A percentile compares a stretch with the other conserved stretches of the same genome.
phyloP scores from a whole-genome alignment of 2,797 vertebrate genomes.

The Chelon labrosus region DNA sequence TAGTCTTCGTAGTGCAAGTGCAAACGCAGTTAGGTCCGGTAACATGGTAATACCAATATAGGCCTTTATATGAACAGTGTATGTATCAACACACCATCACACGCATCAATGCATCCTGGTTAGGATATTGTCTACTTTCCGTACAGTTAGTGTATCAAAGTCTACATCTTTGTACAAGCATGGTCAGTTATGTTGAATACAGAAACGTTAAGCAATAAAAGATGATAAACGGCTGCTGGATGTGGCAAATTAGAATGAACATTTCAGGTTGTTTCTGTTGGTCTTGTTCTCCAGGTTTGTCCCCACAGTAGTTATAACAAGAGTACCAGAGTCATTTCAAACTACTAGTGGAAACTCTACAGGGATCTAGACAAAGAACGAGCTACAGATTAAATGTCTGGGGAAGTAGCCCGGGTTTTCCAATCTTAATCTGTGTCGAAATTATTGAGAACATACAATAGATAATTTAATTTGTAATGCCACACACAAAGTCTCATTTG shows the following conservation, averaged over 20 bases:
- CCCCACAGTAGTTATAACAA: not conserved
- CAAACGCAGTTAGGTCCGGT: slow-evolving; percentile 81
- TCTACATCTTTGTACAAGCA: slow-evolving; percentile 67
- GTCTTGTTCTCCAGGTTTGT: not conserved
- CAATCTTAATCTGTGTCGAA: not conserved
- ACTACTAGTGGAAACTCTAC: not conserved
- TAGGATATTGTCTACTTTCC: slow-evolving; percentile 60
- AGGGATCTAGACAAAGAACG: slow-evolving; percentile 11
- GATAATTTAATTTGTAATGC: slow-evolving; percentile 31
- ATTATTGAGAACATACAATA: slow-evolving; percentile 24
- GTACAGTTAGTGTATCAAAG: slow-evolving; percentile 45
- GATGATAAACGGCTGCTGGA: slow-evolving; percentile 35
- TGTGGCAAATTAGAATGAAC: slow-evolving; percentile 39
- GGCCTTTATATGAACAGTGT: slow-evolving; percentile 58
- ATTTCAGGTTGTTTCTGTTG: not conserved
- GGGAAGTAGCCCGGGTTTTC: not conserved
- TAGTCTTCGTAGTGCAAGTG: slow-evolving; percentile 78
- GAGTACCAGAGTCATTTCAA: slow-evolving; percentile 32
- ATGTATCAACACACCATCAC: slow-evolving; percentile 51
- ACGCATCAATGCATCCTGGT: slow-evolving; percentile 64
- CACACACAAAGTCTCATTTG: slow-evolving; percentile 9
- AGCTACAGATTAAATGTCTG: not conserved
- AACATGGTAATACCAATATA: slow-evolving; percentile 68
- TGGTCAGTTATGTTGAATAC: not conserved
- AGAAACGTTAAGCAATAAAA: slow-evolving; percentile 17